Evolutionary conservation across 1,140 invertebrate genomes (phyloP), one percentile per base, ranked within the genome.

Genomic region (Chelonus insularis): DNA sequence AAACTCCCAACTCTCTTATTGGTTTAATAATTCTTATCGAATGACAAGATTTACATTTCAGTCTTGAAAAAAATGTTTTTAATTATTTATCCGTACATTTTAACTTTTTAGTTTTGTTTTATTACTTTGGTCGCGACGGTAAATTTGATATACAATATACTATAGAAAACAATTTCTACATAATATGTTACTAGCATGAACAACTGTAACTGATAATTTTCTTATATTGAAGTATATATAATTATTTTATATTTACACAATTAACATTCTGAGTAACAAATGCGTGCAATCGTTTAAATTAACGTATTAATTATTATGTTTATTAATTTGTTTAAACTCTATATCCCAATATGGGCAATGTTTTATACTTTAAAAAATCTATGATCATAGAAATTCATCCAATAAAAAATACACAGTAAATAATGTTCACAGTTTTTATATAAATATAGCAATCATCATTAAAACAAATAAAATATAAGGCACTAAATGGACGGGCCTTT

Each of bases 51-150:
- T 43, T 39, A 62, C 62, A 62, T 60, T 62, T 70, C 68, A 71
- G 71, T 73, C 71, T 73, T 68, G 55, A 58, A 61, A 39, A 51
- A 60, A 50, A 14, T 54, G 5, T 41, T 56, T 56, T 43, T 4
- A 29, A 21, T 14, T 14, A 7, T 39, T 23, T 7, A 45, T 59
- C 37, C 12, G 14, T 23, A 39, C 36, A 43, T 16, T 43, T 43
- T 43, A 7, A 20, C 14, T 14, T 41, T 29, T 23, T 34, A 47
- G 50, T 48, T 39, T 43, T 23, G 50, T 32, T 64, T 57, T 58
- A 60, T 68, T 75, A 76, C 76, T 78, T 78, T 78, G 76, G 76
- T 78, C 70, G 72, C 68, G 66, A 70, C 67, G 72, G 67, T 72
- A 72, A 72, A 70, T 71, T 67, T 68, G 68, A 75, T 65, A 54